Percentiles rank a stretch among this genome's conserved stretches.
Conservation (phyloP, 1,140 invertebrate genomes). For the Chironomus tepperi region DNA sequence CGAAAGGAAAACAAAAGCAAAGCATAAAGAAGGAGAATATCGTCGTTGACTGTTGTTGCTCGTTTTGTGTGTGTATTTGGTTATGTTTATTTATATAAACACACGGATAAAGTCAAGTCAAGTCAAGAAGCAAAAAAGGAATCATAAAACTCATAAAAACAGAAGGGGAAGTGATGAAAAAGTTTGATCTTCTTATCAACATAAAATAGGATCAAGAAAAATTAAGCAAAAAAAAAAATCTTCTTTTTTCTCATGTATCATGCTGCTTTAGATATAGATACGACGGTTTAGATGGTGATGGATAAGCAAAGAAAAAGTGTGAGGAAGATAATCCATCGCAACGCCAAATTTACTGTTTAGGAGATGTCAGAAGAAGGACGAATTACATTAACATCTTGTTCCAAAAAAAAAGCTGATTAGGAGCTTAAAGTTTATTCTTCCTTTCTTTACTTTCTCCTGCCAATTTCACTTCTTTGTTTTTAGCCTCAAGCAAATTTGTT, state of each 20-base stretch:
- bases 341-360: conserved; percentile 1
- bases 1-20: background rate
- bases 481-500: background rate
- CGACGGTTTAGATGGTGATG: background rate
- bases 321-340: background rate
- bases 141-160: background rate
- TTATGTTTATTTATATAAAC: background rate
- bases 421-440: background rate
- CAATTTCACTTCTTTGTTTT: background rate
- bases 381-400: conserved; percentile 14
- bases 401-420: conserved; percentile 10
- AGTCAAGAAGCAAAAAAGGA: background rate
- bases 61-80: background rate
- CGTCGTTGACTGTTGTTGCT: background rate
- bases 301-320: conserved; percentile 10
- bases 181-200: conserved; percentile 13
- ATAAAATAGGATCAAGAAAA: conserved; percentile 9
- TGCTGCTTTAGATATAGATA: background rate
- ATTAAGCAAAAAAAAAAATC: background rate
- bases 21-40: background rate
- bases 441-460: background rate
- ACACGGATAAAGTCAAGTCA: background rate
- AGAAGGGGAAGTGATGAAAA: background rate
- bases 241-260: background rate
- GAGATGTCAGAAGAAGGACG: background rate